Evolutionary conservation across 2,797 vertebrate species (phyloP), one percentile per base, ranked within the genome.

Genomic region (Myotis myotis): DNA sequence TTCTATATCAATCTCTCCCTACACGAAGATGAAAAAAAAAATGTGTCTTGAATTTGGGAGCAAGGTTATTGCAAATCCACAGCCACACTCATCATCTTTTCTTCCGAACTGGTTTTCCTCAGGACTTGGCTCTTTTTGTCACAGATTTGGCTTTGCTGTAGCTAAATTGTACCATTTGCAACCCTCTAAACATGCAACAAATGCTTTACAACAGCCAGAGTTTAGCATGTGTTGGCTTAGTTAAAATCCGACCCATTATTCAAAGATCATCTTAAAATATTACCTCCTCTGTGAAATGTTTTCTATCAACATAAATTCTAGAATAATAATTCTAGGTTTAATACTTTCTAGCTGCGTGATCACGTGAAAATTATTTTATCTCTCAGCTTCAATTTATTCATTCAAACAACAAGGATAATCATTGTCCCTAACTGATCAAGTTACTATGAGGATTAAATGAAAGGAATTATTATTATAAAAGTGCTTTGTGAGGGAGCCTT

Each of bases 21-120:
- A 30, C 94, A 23, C 44, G 66, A 93, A 89, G 16, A 55, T 72
- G 57, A 57, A 91, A 95, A 57, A 91, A 95, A 87, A 36, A 80
- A 76, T 6, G 25, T n/a, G 6, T 87, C 66, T 91, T 80, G 16
- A 89, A 91, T 87, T 75, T 28, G 60, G n/a, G n/a, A 88, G 25
- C 19, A n/a, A 94, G 72, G 23, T 57, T 51, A 82, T 84, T 51
- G 12, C 2, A 87, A 49, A 20, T 57, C 33, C 16, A 62, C 0
- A 84, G 16, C n/a, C 12, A 91, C 6, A 74, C 28, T 55, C 33
- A 76, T 76, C 36, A 74, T n/a, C 25, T 86, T 91, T 57, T 51
- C 44, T 95, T 89, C 12, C 66, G 89, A 88, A 86, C 8, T 60
- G 25, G 9, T 33, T 82, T 75, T 74, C 44, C 36, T 91, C n/a